A percentile compares a stretch with the other conserved stretches of the same genome.
Conservation (phyloP, 2,888 invertebrate genomes). For the Coelinius sp. region DNA sequence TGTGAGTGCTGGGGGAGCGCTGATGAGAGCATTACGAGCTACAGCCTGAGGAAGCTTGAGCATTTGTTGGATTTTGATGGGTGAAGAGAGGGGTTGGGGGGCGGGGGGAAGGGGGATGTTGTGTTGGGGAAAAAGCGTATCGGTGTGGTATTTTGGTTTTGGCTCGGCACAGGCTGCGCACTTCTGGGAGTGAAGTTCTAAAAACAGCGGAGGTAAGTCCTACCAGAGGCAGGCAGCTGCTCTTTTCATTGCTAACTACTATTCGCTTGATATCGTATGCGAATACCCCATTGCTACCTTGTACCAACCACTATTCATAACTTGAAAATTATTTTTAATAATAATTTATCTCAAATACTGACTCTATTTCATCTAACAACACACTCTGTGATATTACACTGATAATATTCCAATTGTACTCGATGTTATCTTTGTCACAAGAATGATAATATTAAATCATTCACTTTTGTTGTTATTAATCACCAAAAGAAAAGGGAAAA, state of each 20-base stretch:
- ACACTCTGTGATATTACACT: not conserved
- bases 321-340: slow-evolving; percentile 28
- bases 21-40: slow-evolving; percentile 19
- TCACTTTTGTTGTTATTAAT: slow-evolving; percentile 11
- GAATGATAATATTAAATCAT: slow-evolving; percentile 36
- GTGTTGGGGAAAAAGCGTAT: slow-evolving; percentile 52
- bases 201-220: slow-evolving; percentile 71
- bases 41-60: slow-evolving; percentile 2
- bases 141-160: slow-evolving; percentile 70
- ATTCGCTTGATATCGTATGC: slow-evolving; percentile 30
- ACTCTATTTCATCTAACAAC: no score
- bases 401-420: not conserved
- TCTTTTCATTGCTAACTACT: slow-evolving; percentile 37
- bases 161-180: slow-evolving; percentile 70
- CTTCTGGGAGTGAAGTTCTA: slow-evolving; percentile 71
- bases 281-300: slow-evolving; percentile 41
- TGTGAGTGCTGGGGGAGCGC: slow-evolving; percentile 23
- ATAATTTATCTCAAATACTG: slow-evolving; percentile 46
- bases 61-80: slow-evolving; percentile 8
- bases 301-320: slow-evolving; percentile 37
- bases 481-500: slow-evolving; percentile 22
- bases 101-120: slow-evolving; percentile 43
- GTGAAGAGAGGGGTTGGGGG: no score
- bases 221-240: slow-evolving; percentile 54
- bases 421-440: slow-evolving; percentile 37